phyloP scores from a whole-genome alignment of 2,797 vertebrate species.

The Catharus ustulatus region DNA sequence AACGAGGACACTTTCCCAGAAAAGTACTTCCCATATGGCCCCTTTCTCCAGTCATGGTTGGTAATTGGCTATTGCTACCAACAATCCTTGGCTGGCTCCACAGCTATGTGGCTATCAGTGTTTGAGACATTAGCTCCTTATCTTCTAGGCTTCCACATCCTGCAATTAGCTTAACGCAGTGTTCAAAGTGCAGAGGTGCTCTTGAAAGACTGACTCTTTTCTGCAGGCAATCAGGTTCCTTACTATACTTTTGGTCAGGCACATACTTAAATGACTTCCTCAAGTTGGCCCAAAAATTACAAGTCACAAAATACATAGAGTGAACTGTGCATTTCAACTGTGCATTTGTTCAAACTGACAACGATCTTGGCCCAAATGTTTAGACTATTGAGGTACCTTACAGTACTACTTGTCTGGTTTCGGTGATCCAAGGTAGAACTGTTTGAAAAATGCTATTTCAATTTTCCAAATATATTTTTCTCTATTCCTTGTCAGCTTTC shows the following conservation, averaged over 20 bases:
- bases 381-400: neutral
- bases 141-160: neutral
- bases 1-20: neutral
- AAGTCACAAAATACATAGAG: neutral
- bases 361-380: neutral
- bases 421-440: neutral
- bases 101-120: neutral
- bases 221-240: neutral
- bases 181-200: neutral
- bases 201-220: neutral
- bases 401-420: neutral
- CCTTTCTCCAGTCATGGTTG: neutral
- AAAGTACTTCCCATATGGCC: neutral
- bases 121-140: neutral
- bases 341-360: neutral
- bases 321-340: neutral
- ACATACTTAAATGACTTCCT: neutral
- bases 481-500: neutral
- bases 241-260: neutral
- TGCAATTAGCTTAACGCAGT: neutral
- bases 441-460: neutral
- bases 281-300: neutral
- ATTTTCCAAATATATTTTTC: neutral
- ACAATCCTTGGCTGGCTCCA: neutral
- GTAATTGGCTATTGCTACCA: neutral